Base-by-base conservation (phyloP, 1,140 invertebrate species). In the Diorhabda elongata region DNA sequence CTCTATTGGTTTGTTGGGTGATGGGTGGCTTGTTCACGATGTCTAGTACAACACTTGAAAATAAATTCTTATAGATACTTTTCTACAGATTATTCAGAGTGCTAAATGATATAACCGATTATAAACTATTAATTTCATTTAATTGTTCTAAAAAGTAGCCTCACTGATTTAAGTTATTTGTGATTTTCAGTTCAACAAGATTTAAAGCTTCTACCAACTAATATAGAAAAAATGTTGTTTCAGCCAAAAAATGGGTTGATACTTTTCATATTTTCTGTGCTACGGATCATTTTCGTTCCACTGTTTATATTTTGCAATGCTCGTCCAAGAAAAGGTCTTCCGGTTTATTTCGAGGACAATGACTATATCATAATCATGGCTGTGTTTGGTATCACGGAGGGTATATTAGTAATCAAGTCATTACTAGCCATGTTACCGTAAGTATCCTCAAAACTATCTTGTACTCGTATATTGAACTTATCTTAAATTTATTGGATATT, bases 281-380 rank as follows among this genome's bases (percentile, higher is more conserved):
- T 68, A 61, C 58, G 75, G 44, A 63, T 72, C 0, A n/a, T 45
- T 8, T 71, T 76, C 60, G 41, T 74, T 43, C 75, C 73, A 43
- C 26, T 76, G 43, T 45, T 76, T 8, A 69, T 71, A 42, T 64
- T 74, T 59, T 76, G 71, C 42, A 76, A 76, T 58, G 72, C 68
- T 26, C 72, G 71, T 61, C 74, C 74, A 5, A 68, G 74, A 26
- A 66, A n/a, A 26, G 63, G 69, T 57, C 44, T 72, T 47, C 74
- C 74, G 26, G 74, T 75, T 2, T 41, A 72, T 57, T 75, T 75
- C 56, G 66, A 64, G 11, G 9, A 67, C 61, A 58, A 70, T 3
- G 42, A 62, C 43, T 64, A 64, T 47, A 64, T 64, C 5, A 47
- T 11, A 2, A 6, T 64, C 5, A 7, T 64, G 8, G 9, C 43